Base-by-base conservation (phyloP, 2,888 invertebrate species). In the Suillia variegata region DNA sequence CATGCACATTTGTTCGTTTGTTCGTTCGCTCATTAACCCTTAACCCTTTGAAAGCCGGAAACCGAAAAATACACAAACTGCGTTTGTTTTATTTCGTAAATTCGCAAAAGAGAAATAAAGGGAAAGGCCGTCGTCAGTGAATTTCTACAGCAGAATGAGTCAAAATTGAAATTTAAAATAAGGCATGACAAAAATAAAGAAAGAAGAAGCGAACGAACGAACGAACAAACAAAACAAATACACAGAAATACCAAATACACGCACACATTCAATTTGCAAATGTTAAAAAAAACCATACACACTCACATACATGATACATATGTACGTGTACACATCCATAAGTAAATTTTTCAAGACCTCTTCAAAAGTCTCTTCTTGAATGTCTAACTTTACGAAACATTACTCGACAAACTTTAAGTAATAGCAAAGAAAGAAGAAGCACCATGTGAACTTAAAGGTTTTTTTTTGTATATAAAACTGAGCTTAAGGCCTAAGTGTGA, bases 121-220 rank as follows among this genome's bases (percentile, higher is more conserved):
- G 45, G 20, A 45, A 45, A 45, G 4, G 18, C 20, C 66, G 69
- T 47, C 62, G 64, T 67, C 68, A 63, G 66, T 69, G 70, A 70
- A 71, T 73, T 71, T 72, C 68, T 71, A 70, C 72, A 70, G 68
- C 70, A 70, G 64, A 66, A 62, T 62, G 63, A 63, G 53, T 61
- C 57, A 65, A 62, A n/a, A 54, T 45, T 45, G 45, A 45, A 45
- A 45, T 57, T 62, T 33, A 61, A 65, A 63, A 54, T 53, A 71
- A 68, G n/a, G 54, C 65, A 64, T 66, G 67, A 61, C 61, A 59
- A 62, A 61, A 61, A 50, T 54, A 59, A 59, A 49, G 24, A 51
- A 52, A n/a, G n/a, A 62, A 62, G 48, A 54, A 51, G 48, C 55
- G 54, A 26, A 49, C 33, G 17, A 31, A 58, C 48, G 56, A 54